Percentiles rank a stretch among this genome's conserved stretches.
Conservation (phyloP, 2,797 vertebrate genomes). For the Muscicapa striata region DNA sequence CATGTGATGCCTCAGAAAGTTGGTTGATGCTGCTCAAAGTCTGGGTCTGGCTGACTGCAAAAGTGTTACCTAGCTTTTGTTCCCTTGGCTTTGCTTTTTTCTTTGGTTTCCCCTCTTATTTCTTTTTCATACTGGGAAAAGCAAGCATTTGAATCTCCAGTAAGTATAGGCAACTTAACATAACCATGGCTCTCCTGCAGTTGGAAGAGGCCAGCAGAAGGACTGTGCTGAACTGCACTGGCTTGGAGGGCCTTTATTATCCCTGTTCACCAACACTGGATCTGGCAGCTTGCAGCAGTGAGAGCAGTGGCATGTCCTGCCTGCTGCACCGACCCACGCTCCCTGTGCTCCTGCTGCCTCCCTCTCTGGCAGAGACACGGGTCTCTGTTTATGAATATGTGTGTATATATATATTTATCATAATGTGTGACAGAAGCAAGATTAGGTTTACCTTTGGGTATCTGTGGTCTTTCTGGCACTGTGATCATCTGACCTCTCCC, state of each 20-base stretch:
- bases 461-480: background rate
- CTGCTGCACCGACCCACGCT: fast-evolving
- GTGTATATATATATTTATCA: fast-evolving
- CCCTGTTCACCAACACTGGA: fast-evolving
- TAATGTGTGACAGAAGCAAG: background rate
- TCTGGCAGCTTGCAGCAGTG: background rate
- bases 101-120: background rate
- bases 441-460: background rate
- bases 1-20: background rate
- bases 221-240: background rate
- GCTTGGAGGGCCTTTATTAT: background rate
- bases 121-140: background rate
- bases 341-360: background rate
- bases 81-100: background rate
- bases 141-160: background rate
- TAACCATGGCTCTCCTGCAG: background rate
- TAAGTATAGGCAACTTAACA: background rate
- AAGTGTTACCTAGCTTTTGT: background rate
- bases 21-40: background rate
- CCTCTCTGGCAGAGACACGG: background rate
- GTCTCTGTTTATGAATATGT: background rate
- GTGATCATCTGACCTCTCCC: background rate
- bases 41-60: background rate
- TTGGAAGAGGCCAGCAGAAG: background rate
- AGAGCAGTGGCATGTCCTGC: background rate